Evolutionary conservation across 2,797 vertebrate genomes (phyloP), one percentile per base, ranked within the genome.

Genomic region (Leptoclinus maculatus): DNA sequence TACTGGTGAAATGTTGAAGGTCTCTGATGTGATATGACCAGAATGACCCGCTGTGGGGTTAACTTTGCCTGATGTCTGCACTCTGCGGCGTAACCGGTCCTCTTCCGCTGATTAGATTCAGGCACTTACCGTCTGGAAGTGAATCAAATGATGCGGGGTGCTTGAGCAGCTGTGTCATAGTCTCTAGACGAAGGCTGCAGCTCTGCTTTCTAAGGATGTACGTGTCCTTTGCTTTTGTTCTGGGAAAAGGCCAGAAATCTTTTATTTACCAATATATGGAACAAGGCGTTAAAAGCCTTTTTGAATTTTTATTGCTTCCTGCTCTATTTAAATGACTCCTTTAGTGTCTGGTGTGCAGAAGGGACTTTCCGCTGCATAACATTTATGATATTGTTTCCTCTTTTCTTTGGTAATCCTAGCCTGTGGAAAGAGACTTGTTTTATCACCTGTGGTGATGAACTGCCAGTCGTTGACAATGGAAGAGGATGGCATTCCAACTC

Each of bases 191-290:
- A 79, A 74, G 32, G 27, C 69, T 72, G 88, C 89, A 89, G 80
- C 73, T 79, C 83, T 85, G 91, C 91, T 91, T 94, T 94, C 95
- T 91, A 94, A 79, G 69, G 82, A 83, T 78, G 57, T 66, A 4
- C 29, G 23, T 47, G n/a, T 56, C 25, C 47, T 62, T 63, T 72
- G 36, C 38, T 78, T 75, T 56, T 74, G 73, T 66, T 66, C 45
- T 65, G 36, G 62, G 8, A 53, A 78, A 78, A 65, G 19, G 10
- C 19, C 23, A 68, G 25, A 47, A 59, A 77, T 67, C 32, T 66
- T 73, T 83, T 68, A 21, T 83, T 87, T 84, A 65, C 19, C 32
- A 32, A 49, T 45, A 47, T 71, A 36, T 75, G 60, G 43, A 53
- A 12, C 45, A 65, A 58, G 57, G 36, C 0, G 17, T 76, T 66